Evolutionary conservation across 2,113 vertebrate genomes (phyloP).

Genomic region (Callipepla californica): DNA sequence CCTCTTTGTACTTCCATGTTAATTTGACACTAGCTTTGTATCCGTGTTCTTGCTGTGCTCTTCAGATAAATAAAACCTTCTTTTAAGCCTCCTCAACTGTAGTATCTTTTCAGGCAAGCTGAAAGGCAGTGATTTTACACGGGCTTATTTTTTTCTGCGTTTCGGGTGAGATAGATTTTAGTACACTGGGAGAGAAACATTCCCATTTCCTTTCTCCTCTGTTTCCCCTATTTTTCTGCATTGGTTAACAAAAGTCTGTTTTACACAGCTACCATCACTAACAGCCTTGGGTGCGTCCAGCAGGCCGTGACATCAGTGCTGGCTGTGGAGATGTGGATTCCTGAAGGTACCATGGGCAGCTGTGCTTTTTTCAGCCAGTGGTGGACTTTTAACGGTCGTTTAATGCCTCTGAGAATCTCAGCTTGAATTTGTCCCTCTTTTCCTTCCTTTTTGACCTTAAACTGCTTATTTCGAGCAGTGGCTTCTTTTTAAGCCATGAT

Average conservation of each 20-base stretch:
- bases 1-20: slow-evolving; percentile 59
- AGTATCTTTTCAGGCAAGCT: slow-evolving; percentile 36
- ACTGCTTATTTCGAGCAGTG: not conserved
- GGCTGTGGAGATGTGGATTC: not conserved
- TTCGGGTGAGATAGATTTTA: not conserved
- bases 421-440: not conserved
- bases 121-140: slow-evolving; percentile 15
- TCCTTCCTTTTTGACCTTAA: not conserved
- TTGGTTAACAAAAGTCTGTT: not conserved
- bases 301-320: not conserved
- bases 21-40: slow-evolving; percentile 61
- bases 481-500: not conserved
- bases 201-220: not conserved
- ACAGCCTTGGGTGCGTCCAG: accelerated
- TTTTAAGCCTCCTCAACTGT: slow-evolving; percentile 47
- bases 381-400: not conserved
- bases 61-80: slow-evolving; percentile 67
- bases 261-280: not conserved
- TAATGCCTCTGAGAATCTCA: not conserved
- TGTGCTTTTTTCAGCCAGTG: not conserved
- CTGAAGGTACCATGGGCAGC: not conserved
- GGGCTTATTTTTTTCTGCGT: not conserved
- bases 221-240: not conserved
- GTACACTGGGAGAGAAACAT: not conserved
- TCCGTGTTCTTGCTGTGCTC: slow-evolving; percentile 55